A percentile compares a stretch with the other conserved stretches of the same genome.
Conservation (phyloP, 2,888 invertebrate species). For the Antitype chi region DNA sequence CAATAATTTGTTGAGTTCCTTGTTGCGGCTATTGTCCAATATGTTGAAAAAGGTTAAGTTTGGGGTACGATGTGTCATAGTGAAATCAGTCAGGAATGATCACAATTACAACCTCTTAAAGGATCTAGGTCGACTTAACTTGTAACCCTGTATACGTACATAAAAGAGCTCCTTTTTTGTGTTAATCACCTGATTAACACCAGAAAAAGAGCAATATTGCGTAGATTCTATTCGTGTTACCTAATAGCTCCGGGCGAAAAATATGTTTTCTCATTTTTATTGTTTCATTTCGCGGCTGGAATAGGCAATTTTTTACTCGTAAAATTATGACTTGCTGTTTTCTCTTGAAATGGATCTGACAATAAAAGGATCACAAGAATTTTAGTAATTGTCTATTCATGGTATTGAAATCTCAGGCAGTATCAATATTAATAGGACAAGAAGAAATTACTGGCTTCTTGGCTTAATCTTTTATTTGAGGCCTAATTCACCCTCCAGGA, state of each 20-base stretch:
- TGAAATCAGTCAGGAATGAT: too few species aligned
- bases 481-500: not conserved
- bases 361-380: not conserved
- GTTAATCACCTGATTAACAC: not conserved
- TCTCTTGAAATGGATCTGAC: not conserved
- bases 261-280: slow-evolving; percentile 13
- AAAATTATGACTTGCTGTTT: not conserved
- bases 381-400: not conserved
- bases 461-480: not conserved
- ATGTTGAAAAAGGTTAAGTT: too few species aligned
- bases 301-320: slow-evolving; percentile 22
- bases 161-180: too few species aligned
- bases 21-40: too few species aligned
- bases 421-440: not conserved
- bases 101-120: too few species aligned
- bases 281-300: slow-evolving; percentile 29
- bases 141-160: too few species aligned
- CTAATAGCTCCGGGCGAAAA: not conserved
- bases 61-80: too few species aligned
- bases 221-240: slow-evolving; percentile 1
- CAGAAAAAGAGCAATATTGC: not conserved
- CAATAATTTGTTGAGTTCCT: too few species aligned
- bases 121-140: too few species aligned
- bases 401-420: not conserved
- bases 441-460: not conserved